Evolutionary conservation across 1,140 invertebrate species (phyloP), one percentile per base, ranked within the genome.

Genomic region (Microvelia longipes): DNA sequence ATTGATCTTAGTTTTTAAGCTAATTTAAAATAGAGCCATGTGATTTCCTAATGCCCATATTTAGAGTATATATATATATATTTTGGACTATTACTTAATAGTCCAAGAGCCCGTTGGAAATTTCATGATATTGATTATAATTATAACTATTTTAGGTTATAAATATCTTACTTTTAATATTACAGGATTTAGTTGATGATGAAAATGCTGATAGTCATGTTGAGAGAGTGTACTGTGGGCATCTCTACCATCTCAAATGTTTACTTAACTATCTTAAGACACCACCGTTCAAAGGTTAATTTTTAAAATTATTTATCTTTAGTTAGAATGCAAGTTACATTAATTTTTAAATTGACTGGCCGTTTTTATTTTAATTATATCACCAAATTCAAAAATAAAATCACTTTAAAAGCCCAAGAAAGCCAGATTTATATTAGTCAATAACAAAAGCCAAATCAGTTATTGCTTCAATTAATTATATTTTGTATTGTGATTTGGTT

Each of bases 181-280:
- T 77, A 15, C 71, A 82, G 81, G 76, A 83, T 25, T 73, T 82
- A n/a, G 80, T 83, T 68, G 75, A 73, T 24, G 83, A 89, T 77
- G 85, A 88, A 73, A 81, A 80, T 70, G 80, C 81, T 11, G 82
- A 85, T 73, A 78, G 80, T 24, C 85, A 87, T 74, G 81, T 88
- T 25, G 89, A 91, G 75, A 82, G 88, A 72, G 82, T 91, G 1
- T 90, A 89, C 73, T 91, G 90, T 78, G 85, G 87, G 11, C 90
- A 91, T 78, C 75, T 90, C 13, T 90, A 88, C 77, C 90, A 91
- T 77, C 82, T 87, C 73, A 82, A 83, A 67, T 91, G 90, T 77
- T 79, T 91, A n/a, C 81, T 87, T 71, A 82, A 78, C 28, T 90
- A 85, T 75, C 85, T 91, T 80, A 87, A 88, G 75, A 88, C 85